A percentile compares a stretch with the other conserved stretches of the same genome.
Evolutionary conservation across 2,888 invertebrate species (phyloP).

Genomic region (Liopterus haemorrhoidalis): DNA sequence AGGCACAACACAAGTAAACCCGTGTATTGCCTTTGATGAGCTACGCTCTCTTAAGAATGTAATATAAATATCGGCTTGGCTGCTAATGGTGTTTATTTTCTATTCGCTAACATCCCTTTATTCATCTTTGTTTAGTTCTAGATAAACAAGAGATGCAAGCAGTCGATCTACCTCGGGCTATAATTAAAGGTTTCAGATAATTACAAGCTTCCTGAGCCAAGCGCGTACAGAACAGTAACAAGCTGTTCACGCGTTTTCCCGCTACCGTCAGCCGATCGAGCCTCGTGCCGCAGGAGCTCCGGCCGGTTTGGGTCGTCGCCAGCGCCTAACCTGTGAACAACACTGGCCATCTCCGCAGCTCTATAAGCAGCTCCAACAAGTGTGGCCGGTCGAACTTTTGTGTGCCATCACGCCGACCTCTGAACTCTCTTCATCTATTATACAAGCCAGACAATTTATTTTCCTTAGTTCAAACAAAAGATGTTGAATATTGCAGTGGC

Average conservation of each 20-base stretch:
- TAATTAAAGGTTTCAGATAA: slow-evolving; percentile 41
- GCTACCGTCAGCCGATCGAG: neutral
- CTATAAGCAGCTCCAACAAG: slow-evolving; percentile 38
- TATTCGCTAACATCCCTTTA: slow-evolving; percentile 32
- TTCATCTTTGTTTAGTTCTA: slow-evolving; percentile 22
- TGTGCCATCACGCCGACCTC: slow-evolving; percentile 38
- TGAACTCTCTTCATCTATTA: slow-evolving; percentile 41
- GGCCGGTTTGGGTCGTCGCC: slow-evolving; percentile 5
- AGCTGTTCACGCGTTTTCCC: neutral
- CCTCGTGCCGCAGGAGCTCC: neutral
- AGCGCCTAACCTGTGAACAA: slow-evolving; percentile 6
- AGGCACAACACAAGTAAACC: neutral
- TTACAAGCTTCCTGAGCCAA: slow-evolving; percentile 29
- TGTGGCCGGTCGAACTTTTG: slow-evolving; percentile 32
- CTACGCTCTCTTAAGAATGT: slow-evolving; percentile 15
- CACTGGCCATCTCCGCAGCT: slow-evolving; percentile 1
- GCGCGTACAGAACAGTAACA: no score
- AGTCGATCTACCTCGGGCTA: slow-evolving; percentile 32
- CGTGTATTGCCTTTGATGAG: slow-evolving; percentile 4
- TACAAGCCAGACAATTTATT: slow-evolving; percentile 43
- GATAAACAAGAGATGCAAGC: slow-evolving; percentile 24
- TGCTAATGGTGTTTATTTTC: slow-evolving; percentile 35
- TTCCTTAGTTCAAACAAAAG: slow-evolving; percentile 41
- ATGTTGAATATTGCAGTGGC: slow-evolving; percentile 41
- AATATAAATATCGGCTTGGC: slow-evolving; percentile 13